phyloP scores from a whole-genome alignment of 1,140 invertebrate species.

The Batillaria attramentaria region DNA sequence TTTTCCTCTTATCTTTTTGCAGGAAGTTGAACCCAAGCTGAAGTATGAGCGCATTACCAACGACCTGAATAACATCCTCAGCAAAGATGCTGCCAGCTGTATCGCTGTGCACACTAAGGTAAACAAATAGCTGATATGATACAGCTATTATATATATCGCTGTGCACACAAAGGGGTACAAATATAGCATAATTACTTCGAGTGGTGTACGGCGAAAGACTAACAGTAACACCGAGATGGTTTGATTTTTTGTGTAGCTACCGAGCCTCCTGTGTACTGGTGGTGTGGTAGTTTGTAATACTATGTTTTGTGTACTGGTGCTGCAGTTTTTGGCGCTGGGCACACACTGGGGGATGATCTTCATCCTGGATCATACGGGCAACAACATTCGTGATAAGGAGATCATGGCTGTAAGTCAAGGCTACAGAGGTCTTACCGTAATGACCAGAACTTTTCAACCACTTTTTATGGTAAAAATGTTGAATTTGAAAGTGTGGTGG shows the following conservation, averaged over 20 bases:
- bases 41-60: conserved; percentile 92
- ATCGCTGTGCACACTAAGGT: conserved; percentile 94
- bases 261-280: too few species aligned
- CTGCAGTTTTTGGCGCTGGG: conserved; percentile 91
- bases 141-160: too few species aligned
- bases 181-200: too few species aligned
- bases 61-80: conserved; percentile 88
- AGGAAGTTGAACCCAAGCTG: conserved; percentile 90
- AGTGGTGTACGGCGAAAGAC: too few species aligned
- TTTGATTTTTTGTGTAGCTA: too few species aligned
- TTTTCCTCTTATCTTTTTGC: conserved; percentile 25
- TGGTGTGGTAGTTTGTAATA: background rate
- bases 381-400: conserved; percentile 84
- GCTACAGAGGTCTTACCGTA: too few species aligned
- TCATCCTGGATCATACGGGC: conserved; percentile 93
- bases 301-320: conserved; percentile 28
- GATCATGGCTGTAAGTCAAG: conserved; percentile 75
- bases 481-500: too few species aligned
- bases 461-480: too few species aligned
- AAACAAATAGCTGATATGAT: too few species aligned
- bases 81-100: conserved; percentile 91
- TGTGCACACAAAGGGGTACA: too few species aligned
- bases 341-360: conserved; percentile 90
- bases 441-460: too few species aligned
- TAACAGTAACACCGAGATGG: too few species aligned